Evolutionary conservation across 2,113 vertebrate species (phyloP).

Genomic region (Leucopsar rothschildi): DNA sequence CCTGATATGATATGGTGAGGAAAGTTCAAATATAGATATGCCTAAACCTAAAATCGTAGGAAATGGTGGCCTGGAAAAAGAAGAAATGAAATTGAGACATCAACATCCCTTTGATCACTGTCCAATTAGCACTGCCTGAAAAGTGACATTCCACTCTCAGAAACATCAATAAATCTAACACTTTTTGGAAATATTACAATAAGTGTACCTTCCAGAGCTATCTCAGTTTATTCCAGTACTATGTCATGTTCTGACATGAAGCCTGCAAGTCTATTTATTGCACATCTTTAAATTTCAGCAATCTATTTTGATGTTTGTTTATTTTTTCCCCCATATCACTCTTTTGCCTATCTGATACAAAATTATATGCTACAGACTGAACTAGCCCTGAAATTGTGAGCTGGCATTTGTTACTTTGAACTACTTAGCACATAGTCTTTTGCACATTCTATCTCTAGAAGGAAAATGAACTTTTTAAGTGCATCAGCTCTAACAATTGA

Average conservation of each 20-base stretch:
- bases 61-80: background rate
- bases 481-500: background rate
- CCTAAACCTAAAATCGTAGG: background rate
- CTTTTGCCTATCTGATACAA: background rate
- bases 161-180: background rate
- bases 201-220: background rate
- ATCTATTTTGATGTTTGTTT: background rate
- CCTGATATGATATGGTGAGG: background rate
- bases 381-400: background rate
- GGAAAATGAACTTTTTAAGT: background rate
- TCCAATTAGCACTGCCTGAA: background rate
- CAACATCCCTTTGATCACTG: background rate
- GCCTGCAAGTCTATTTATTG: background rate
- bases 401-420: background rate
- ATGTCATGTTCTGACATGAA: background rate
- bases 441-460: background rate
- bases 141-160: background rate
- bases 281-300: background rate
- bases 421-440: background rate
- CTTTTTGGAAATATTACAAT: background rate
- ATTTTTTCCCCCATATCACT: background rate
- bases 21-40: background rate
- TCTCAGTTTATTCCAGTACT: background rate
- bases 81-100: background rate
- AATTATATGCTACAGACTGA: background rate